phyloP scores from a whole-genome alignment of 2,888 invertebrate species.

The Drosophila mayaguana region DNA sequence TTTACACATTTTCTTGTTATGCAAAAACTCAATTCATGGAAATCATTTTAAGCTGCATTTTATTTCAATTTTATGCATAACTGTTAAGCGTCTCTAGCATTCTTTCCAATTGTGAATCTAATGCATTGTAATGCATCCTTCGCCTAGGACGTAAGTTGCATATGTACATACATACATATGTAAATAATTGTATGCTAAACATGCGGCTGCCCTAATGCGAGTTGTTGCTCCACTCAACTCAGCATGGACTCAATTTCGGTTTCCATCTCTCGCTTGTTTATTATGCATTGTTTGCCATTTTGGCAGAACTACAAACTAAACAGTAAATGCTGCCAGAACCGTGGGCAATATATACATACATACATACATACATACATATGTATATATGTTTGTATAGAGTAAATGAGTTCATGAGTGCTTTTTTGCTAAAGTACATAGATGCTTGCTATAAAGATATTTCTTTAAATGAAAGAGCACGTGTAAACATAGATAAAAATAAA shows the following conservation, averaged over 20 bases:
- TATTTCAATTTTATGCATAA: not conserved
- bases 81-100: not conserved
- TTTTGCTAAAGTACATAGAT: not conserved
- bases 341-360: not conserved
- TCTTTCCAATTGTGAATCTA: conserved; percentile 9
- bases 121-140: conserved; percentile 22
- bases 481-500: not conserved
- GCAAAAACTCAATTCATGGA: not conserved
- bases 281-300: conserved; percentile 43
- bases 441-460: not conserved
- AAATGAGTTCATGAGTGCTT: not conserved
- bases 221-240: not conserved
- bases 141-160: conserved; percentile 12
- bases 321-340: conserved; percentile 40
- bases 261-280: conserved; percentile 32
- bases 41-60: not conserved
- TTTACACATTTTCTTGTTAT: not conserved
- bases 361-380: not conserved
- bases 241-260: conserved; percentile 49
- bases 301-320: conserved; percentile 61
- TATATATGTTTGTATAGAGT: no score
- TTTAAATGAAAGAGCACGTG: no score
- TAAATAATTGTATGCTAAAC: conserved; percentile 29
- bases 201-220: conserved; percentile 1
- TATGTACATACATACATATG: conserved; percentile 5